These are phyloP conservation scores for Nephila pilipes DNA, from an alignment of 1,140 invertebrate genomes.

Conservation along the genomic window DNA sequence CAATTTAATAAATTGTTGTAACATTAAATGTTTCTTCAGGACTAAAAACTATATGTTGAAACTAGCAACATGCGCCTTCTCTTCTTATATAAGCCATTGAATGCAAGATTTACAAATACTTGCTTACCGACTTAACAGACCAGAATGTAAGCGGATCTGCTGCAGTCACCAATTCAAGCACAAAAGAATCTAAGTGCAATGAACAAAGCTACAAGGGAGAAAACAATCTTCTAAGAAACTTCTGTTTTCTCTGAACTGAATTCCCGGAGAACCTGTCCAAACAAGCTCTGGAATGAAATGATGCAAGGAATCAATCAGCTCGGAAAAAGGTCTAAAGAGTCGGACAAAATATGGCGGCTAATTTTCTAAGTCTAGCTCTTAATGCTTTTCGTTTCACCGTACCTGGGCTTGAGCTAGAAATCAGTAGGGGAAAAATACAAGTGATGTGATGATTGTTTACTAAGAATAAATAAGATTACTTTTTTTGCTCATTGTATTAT, in stretches of 20 bases:
- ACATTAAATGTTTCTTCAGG: no score
- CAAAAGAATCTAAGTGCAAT: background rate
- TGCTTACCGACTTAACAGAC: background rate
- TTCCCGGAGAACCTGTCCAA: slow-evolving; percentile 52
- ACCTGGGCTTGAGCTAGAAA: background rate
- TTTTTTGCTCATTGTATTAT: no score
- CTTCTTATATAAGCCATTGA: background rate
- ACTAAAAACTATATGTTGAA: no score
- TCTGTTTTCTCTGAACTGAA: slow-evolving; percentile 31
- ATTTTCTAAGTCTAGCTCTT: slow-evolving; percentile 30
- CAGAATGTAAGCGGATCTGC: background rate
- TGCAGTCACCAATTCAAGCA: background rate
- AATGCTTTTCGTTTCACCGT: background rate
- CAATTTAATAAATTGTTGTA: no score
- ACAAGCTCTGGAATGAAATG: slow-evolving; percentile 33
- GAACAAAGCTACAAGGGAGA: background rate
- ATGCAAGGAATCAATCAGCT: slow-evolving; percentile 48
- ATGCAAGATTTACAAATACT: background rate
- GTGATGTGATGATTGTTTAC: no score
- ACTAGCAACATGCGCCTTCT: no score
- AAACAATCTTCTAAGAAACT: background rate
- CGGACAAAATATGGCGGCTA: background rate
- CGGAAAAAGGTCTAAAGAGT: background rate
- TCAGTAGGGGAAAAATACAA: background rate
- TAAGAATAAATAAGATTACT: no score